Percentiles rank a stretch among this genome's conserved stretches.
Conservation (phyloP, 2,797 vertebrate genomes). For the Glossophaga mutica region DNA sequence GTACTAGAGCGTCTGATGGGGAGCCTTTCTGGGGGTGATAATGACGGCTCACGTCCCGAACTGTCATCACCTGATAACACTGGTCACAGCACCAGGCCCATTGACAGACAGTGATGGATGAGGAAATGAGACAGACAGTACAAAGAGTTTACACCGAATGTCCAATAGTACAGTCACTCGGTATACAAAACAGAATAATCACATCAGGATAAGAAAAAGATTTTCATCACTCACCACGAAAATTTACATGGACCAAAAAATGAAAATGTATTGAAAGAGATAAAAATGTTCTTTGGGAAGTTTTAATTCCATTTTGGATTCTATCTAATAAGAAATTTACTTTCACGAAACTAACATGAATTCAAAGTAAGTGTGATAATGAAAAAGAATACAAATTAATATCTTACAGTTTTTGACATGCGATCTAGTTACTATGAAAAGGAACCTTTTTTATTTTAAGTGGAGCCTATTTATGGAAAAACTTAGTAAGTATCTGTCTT, state of each 20-base stretch:
- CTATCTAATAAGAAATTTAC: conserved; percentile 1
- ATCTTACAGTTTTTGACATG: neutral
- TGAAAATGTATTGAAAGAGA: conserved; percentile 63
- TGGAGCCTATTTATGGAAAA: neutral
- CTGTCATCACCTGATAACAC: conserved; percentile 96
- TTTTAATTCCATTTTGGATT: conserved; percentile 32
- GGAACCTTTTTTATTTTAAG: neutral
- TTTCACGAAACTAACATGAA: neutral
- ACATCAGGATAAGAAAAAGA: conserved; percentile 72
- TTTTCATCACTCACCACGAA: conserved; percentile 72
- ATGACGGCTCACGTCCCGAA: conserved; percentile 93
- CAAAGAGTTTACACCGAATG: conserved; percentile 82
- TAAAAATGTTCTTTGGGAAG: conserved; percentile 33
- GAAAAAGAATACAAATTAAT: neutral
- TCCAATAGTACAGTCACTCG: conserved; percentile 75
- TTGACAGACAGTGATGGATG: conserved; percentile 82
- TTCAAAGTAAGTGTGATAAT: neutral
- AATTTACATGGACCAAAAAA: conserved; percentile 60
- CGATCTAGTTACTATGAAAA: neutral
- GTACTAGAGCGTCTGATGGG: conserved; percentile 93
- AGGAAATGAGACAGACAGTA: conserved; percentile 86
- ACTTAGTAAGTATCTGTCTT: neutral
- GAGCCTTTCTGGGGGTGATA: conserved; percentile 92
- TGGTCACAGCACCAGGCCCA: conserved; percentile 87
- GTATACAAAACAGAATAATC: conserved; percentile 74